Evolutionary conservation across 2,113 vertebrate genomes (phyloP), one percentile per base, ranked within the genome.

Genomic region (Chunga burmeisteri): DNA sequence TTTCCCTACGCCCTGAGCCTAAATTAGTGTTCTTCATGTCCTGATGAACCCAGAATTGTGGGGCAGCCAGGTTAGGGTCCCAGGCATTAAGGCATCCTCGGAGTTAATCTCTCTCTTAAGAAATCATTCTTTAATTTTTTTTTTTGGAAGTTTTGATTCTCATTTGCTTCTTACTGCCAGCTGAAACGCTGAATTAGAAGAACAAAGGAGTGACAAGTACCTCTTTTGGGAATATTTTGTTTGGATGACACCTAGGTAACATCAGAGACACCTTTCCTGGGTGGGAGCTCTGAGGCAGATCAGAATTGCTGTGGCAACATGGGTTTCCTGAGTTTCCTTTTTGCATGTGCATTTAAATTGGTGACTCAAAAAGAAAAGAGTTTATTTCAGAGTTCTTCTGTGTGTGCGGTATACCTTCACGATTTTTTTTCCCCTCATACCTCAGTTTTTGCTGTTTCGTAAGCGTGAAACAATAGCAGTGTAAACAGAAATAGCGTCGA

Each of bases 211-310:
- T 68, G 20, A 62, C 18, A 85, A 92, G 9, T 95, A 36, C 40
- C 46, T 82, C 30, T 95, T 81, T 68, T 77, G 62, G 92, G 61
- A 90, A 70, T 88, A 66, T 90, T 97, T 98, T 96, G 47, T 91
- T 96, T 93, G 79, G 71, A 26, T 94, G 91, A 86, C 80, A 96
- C 85, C 86, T 86, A 94, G 52, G 81, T 92, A 93, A 83, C 22
- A 4, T 59, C 67, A 86, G 52, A 87, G 62, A 85, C 86, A 94
- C 86, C 91, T 96, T 96, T 96, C 93, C 88, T 91, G 95, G 94
- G 93, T 93, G 85, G 90, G 75, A 94, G 56, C 46, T 68, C 67
- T 42, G 46, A 94, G 91, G 91, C 86, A 94, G 42, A 85, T 81
- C 62, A 89, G 62, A 77, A 94, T 90, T 81, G 73, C 87, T 38